Percentiles rank a stretch among this genome's conserved stretches.
Conservation (phyloP, 2,888 invertebrate species). For the Epinotia brunnichana region DNA sequence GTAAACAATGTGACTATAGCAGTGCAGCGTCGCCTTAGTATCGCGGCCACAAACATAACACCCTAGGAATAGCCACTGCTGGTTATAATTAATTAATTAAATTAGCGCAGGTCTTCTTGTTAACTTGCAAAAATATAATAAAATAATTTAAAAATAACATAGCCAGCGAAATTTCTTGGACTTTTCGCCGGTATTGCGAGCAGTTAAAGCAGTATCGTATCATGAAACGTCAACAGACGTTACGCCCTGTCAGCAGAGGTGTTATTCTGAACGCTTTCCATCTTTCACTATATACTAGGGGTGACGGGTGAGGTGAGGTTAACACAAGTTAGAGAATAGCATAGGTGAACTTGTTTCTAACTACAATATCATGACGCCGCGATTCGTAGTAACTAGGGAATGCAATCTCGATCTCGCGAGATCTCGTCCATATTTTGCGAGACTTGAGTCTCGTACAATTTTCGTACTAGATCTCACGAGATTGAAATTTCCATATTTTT, state of each 20-base stretch:
- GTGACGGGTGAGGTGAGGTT: too few species aligned
- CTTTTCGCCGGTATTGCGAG: conserved; percentile 28
- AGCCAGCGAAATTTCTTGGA: conserved; percentile 24
- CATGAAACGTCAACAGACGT: background rate
- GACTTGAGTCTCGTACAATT: too few species aligned
- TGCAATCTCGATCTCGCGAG: too few species aligned
- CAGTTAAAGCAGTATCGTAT: conserved; percentile 2
- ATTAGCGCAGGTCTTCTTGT: background rate
- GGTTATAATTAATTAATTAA: background rate
- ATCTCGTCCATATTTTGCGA: too few species aligned
- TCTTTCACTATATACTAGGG: too few species aligned
- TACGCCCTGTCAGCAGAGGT: background rate
- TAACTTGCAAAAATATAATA: conserved; percentile 9
- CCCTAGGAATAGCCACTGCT: background rate
- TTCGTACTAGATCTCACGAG: too few species aligned
- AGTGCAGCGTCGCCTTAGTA: background rate
- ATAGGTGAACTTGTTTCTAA: too few species aligned
- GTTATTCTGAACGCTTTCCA: background rate
- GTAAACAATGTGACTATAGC: conserved; percentile 2
- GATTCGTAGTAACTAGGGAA: too few species aligned
- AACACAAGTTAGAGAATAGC: too few species aligned
- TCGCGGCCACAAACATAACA: background rate
- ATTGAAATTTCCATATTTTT: too few species aligned
- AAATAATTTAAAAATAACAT: conserved; percentile 17
- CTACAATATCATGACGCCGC: too few species aligned